Conservation (phyloP, 1,140 invertebrate genomes). For the Bombus consobrinus region DNA sequence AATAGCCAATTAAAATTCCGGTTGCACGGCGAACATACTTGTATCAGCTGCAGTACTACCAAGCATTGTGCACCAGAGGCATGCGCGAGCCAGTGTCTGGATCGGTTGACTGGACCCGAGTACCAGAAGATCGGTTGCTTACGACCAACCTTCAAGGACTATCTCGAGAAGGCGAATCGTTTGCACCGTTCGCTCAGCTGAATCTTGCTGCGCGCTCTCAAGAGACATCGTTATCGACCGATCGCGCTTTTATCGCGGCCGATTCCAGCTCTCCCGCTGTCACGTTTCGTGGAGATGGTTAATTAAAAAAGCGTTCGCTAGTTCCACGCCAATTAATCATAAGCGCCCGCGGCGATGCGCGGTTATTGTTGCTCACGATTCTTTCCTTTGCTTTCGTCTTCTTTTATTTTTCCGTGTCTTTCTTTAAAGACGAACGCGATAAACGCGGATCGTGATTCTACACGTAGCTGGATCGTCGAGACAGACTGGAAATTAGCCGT, state of each 20-base stretch:
- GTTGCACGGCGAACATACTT: constrained; percentile 79
- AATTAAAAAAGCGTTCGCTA: constrained; percentile 28
- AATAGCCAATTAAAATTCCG: constrained; percentile 81
- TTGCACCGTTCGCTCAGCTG: constrained; percentile 62
- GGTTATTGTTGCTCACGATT: not conserved
- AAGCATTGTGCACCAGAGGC: constrained; percentile 76
- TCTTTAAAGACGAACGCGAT: not conserved
- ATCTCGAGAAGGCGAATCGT: constrained; percentile 60
- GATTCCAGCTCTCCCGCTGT: constrained; percentile 49
- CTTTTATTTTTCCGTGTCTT: not conserved
- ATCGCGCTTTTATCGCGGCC: constrained; percentile 58
- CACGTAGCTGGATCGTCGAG: not conserved
- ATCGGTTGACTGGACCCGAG: constrained; percentile 60
- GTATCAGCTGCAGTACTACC: constrained; percentile 78
- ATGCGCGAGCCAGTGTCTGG: constrained; percentile 69
- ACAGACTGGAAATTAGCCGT: not conserved
- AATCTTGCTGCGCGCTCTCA: constrained; percentile 36
- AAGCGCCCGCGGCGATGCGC: not conserved
- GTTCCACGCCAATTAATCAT: constrained; percentile 26
- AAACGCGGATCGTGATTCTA: not conserved
- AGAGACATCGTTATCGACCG: constrained; percentile 66
- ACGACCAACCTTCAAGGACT: constrained; percentile 63
- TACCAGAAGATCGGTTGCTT: constrained; percentile 70
- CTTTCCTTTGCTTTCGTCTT: not conserved
- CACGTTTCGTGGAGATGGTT: constrained; percentile 16